Percentiles rank a stretch among this genome's conserved stretches.
Evolutionary conservation across 2,113 vertebrate species (phyloP).

Genomic region (Odontophorus gujanensis): DNA sequence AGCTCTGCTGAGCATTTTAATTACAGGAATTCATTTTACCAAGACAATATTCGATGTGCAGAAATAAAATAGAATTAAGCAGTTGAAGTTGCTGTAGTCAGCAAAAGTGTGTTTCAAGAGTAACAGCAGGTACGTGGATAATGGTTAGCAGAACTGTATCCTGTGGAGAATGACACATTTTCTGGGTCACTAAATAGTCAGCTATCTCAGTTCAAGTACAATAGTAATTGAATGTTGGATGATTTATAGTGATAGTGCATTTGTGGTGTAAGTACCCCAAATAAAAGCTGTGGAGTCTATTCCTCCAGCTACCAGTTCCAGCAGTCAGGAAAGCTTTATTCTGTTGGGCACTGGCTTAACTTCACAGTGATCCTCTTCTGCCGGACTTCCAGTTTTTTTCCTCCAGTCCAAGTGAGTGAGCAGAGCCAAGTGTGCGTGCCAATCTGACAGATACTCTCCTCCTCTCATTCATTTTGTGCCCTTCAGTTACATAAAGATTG

Average conservation of each 20-base stretch:
- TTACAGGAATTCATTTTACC: slow-evolving; percentile 65
- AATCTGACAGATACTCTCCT: background rate
- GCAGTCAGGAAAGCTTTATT: background rate
- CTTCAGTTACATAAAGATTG: background rate
- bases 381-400: background rate
- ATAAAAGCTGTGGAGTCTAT: background rate
- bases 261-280: slow-evolving; percentile 15
- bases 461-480: background rate
- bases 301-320: background rate
- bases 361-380: background rate
- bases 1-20: slow-evolving; percentile 63
- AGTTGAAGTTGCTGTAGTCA: slow-evolving; percentile 46
- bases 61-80: slow-evolving; percentile 63
- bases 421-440: background rate
- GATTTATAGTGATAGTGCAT: background rate
- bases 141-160: background rate
- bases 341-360: background rate
- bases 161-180: slow-evolving; percentile 34
- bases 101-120: slow-evolving; percentile 19
- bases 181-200: slow-evolving; percentile 28
- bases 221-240: slow-evolving; percentile 13
- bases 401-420: background rate
- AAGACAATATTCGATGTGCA: slow-evolving; percentile 35
- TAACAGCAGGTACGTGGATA: slow-evolving; percentile 17
- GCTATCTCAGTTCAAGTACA: background rate